Percentiles rank a stretch among this genome's conserved stretches.
Evolutionary conservation across 2,888 invertebrate genomes (phyloP).

Genomic region (Spodoptera littoralis): DNA sequence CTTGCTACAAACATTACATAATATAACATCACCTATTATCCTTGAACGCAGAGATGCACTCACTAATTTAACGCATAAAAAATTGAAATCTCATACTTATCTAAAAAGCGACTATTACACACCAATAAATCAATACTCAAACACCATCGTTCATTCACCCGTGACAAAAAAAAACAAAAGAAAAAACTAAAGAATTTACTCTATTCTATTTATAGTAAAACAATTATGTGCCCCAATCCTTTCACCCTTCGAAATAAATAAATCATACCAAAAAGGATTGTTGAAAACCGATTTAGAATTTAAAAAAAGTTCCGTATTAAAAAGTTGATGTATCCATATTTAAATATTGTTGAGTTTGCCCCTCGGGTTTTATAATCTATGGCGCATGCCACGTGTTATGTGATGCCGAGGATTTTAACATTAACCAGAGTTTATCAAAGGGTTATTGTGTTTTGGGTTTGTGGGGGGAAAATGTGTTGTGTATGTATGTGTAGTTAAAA

Average conservation of each 20-base stretch:
- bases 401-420: slow-evolving; percentile 73
- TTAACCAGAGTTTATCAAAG: slow-evolving; percentile 67
- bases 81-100: not conserved
- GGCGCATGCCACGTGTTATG: slow-evolving; percentile 76
- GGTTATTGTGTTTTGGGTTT: slow-evolving; percentile 24
- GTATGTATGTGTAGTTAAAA: too few species aligned
- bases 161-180: slow-evolving; percentile 27
- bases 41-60: too few species aligned
- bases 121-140: slow-evolving; percentile 20
- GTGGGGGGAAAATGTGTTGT: slow-evolving; percentile 21
- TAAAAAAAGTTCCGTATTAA: slow-evolving; percentile 78
- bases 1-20: too few species aligned
- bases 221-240: slow-evolving; percentile 46
- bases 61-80: too few species aligned
- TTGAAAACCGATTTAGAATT: slow-evolving; percentile 81
- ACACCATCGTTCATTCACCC: slow-evolving; percentile 42
- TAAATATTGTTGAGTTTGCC: slow-evolving; percentile 78
- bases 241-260: slow-evolving; percentile 62
- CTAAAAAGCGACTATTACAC: not conserved
- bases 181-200: slow-evolving; percentile 37
- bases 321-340: slow-evolving; percentile 77
- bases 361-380: slow-evolving; percentile 76
- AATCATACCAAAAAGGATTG: slow-evolving; percentile 72
- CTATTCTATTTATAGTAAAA: slow-evolving; percentile 50
- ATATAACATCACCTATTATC: too few species aligned